These are phyloP conservation scores for Cataglyphis albicans DNA, from an alignment of 2,888 invertebrate genomes.

Conservation along the genomic window DNA sequence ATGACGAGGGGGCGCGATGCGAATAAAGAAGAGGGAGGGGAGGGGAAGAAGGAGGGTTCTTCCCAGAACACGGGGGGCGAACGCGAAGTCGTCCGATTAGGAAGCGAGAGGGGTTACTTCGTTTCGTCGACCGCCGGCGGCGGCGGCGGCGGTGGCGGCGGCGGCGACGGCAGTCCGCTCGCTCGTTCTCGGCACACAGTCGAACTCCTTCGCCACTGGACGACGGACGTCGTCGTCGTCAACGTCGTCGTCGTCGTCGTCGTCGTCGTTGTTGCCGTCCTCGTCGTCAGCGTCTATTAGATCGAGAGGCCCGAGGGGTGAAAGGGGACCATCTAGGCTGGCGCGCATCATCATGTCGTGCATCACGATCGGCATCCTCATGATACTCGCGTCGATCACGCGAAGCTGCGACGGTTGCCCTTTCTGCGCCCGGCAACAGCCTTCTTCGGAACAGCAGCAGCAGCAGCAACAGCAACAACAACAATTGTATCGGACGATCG, in stretches of 20 bases:
- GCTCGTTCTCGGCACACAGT: conserved; percentile 77
- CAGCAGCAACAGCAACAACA: conserved; percentile 57
- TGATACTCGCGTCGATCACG: conserved; percentile 64
- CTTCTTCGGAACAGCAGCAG: conserved; percentile 52
- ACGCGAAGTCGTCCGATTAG: conserved; percentile 71
- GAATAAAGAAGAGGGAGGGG: conserved; percentile 38
- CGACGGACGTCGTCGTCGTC: conserved; percentile 77
- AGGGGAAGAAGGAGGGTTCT: conserved; percentile 63
- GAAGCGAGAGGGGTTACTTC: conserved; percentile 75
- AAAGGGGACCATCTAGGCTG: neutral
- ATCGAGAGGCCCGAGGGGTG: conserved; percentile 28
- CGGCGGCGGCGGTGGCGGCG: conserved; percentile 31
- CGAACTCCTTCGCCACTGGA: conserved; percentile 80
- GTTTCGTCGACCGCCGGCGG: conserved; percentile 68
- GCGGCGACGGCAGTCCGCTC: conserved; percentile 56
- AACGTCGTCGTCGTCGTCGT: conserved; percentile 63
- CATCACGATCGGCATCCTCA: conserved; percentile 57
- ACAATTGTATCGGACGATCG: conserved; percentile 68
- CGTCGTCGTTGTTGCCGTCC: conserved; percentile 56
- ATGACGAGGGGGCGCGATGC: conserved; percentile 33
- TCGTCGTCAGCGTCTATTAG: neutral
- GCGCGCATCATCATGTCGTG: conserved; percentile 51
- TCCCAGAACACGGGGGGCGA: conserved; percentile 71
- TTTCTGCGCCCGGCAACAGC: conserved; percentile 66
- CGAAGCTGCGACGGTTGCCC: conserved; percentile 68